Conservation (phyloP, 2,797 vertebrate species). For the Thripadectes ignobilis region DNA sequence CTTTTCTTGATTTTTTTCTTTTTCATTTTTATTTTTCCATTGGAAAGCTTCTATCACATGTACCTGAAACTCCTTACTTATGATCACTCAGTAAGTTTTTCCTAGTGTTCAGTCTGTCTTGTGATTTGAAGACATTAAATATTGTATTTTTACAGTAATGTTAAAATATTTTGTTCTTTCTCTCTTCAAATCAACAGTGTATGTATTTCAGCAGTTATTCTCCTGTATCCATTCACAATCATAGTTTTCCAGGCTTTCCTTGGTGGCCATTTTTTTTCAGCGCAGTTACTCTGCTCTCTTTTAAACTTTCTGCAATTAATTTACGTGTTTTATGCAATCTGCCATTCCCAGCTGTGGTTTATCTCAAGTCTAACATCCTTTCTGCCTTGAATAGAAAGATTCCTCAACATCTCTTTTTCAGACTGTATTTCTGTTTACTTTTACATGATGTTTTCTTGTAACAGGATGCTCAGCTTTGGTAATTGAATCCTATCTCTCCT, state of each 20-base stretch:
- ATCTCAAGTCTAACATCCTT: not conserved
- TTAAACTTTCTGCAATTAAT: not conserved
- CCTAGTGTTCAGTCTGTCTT: not conserved
- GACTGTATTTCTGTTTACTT: not conserved
- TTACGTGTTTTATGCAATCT: not conserved
- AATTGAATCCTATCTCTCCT: not conserved
- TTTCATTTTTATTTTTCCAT: no score
- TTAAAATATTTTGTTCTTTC: not conserved
- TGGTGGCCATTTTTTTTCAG: not conserved
- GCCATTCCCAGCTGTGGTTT: not conserved
- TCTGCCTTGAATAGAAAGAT: not conserved
- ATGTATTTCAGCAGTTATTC: not conserved
- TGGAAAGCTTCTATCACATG: not conserved
- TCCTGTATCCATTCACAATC: not conserved
- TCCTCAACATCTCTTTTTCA: accelerated
- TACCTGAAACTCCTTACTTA: not conserved
- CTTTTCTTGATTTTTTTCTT: not conserved
- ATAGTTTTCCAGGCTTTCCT: not conserved
- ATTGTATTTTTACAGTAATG: not conserved
- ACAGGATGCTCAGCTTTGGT: not conserved
- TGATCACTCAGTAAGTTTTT: not conserved
- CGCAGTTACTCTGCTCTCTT: not conserved
- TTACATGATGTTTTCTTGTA: not conserved
- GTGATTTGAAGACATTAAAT: not conserved
- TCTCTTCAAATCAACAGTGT: not conserved